Evolutionary conservation across 2,797 vertebrate species (phyloP).

Genomic region (Darevskia nairensis): DNA sequence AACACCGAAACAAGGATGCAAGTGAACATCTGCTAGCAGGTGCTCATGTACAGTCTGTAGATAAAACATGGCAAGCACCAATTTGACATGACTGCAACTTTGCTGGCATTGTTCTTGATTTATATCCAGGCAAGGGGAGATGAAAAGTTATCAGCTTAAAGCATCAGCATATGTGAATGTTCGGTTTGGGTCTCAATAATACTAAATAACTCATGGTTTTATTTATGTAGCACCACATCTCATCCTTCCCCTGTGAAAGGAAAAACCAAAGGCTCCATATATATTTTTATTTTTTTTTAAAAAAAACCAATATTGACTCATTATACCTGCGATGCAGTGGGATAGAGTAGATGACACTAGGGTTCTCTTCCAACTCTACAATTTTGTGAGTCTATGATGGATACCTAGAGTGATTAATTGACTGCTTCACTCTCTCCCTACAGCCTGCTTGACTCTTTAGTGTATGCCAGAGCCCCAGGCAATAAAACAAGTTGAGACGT

Average conservation of each 20-base stretch:
- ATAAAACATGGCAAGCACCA: constrained; percentile 20
- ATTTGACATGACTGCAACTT: constrained; percentile 18
- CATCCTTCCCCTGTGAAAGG: not conserved
- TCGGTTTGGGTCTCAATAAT: not conserved
- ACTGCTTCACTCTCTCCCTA: no score
- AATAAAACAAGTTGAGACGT: no score
- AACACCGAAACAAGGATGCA: constrained; percentile 48
- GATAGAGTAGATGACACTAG: no score
- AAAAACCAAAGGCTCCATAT: no score
- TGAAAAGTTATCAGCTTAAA: not conserved
- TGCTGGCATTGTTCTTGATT: constrained; percentile 4
- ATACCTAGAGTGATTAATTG: no score
- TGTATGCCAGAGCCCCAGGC: no score
- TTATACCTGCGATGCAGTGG: no score
- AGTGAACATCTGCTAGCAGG: constrained; percentile 56
- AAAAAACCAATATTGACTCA: no score
- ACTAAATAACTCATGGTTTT: not conserved
- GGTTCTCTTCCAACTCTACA: no score
- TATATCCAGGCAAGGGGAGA: not conserved
- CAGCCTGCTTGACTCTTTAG: no score
- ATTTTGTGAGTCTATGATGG: no score
- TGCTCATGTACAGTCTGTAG: constrained; percentile 47
- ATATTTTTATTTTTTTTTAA: no score
- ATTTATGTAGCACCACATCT: not conserved
- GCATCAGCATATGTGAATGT: not conserved